Evolutionary conservation across 2,797 vertebrate genomes (phyloP), one percentile per base, ranked within the genome.

Genomic region (Petrocephalus sullivani): DNA sequence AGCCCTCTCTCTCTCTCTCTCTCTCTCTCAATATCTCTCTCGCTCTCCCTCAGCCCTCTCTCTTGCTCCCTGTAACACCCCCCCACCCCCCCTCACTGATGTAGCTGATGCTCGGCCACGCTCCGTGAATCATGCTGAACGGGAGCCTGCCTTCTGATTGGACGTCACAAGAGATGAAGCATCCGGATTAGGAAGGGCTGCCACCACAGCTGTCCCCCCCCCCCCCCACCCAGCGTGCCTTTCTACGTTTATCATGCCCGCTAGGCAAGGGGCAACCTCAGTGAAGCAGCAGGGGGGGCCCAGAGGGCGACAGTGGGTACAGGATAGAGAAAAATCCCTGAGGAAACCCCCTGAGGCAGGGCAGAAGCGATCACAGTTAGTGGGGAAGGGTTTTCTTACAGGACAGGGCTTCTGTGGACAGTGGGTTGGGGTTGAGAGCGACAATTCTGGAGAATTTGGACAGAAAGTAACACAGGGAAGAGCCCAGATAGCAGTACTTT

Each of bases 1-100:
- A 61, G 33, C 71, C 86, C 85, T 87, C 37, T 83, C 56, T 64
- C 21, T 53, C 60, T 81, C 49, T 71, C 89, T 87, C 89, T 87
- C 90, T 89, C 91, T 90, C 71, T 87, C 23, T 28, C 89, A 87
- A 89, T 88, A 89, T 89, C 91, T 90, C 81, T 87, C 46, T 33
- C 60, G 41, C 60, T 75, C 57, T 81, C 81, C 57, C 21, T 14
- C 37, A 58, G 86, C 85, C 85, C 90, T 89, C 90, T 91, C 88
- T 82, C 33, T 88, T 87, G 87, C 87, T 83, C 91, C 89, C 61
- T 81, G 8, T 86, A 67, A 9, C 10, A 46, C 41, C n/a, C 23
- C 71, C 37, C 58, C 54, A 33, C 87, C 33, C n/a, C 71, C 58
- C n/a, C 3, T 60, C 82, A 53, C 23, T 54, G 87, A 54, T 88